A percentile compares a stretch with the other conserved stretches of the same genome.
Conservation (phyloP, 2,797 vertebrate species). For the Todus mexicanus region DNA sequence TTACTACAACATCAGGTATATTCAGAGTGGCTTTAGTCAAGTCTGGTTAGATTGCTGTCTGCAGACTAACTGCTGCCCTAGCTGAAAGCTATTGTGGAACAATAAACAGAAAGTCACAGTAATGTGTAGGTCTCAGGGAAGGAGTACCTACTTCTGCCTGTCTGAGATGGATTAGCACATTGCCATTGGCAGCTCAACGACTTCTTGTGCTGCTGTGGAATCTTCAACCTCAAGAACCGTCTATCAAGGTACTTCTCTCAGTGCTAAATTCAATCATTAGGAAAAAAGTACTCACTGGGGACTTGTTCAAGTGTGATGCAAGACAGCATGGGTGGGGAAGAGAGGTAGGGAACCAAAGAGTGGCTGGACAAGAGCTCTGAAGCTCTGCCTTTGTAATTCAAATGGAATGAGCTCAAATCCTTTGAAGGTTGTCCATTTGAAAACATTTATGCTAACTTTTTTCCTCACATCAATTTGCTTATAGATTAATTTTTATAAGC, state of each 20-base stretch:
- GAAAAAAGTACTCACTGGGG: not conserved
- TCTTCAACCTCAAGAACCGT: not conserved
- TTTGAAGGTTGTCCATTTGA: constrained; percentile 63
- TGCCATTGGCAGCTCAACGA: not conserved
- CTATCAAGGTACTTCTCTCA: not conserved
- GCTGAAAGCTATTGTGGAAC: not conserved
- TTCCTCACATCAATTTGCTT: constrained; percentile 61
- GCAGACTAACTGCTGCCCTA: not conserved
- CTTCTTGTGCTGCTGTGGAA: not conserved
- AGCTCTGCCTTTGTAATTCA: constrained; percentile 45
- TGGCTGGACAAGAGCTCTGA: not conserved
- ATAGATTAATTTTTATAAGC: constrained; percentile 69
- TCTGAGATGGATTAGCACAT: not conserved
- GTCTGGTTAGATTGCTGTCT: not conserved
- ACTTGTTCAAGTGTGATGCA: not conserved
- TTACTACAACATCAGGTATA: not conserved
- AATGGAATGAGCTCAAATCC: constrained; percentile 55
- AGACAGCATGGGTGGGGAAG: constrained; percentile 12
- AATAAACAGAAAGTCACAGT: not conserved
- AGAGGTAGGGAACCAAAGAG: not conserved
- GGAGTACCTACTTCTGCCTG: not conserved
- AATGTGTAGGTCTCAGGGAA: not conserved
- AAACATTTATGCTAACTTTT: constrained; percentile 53
- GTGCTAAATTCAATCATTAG: not conserved
- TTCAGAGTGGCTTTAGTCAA: not conserved